These are phyloP conservation scores for Acropora tenuis DNA, from an alignment of 64 coral and sea anemone genomes.

Conservation along the genomic window DNA sequence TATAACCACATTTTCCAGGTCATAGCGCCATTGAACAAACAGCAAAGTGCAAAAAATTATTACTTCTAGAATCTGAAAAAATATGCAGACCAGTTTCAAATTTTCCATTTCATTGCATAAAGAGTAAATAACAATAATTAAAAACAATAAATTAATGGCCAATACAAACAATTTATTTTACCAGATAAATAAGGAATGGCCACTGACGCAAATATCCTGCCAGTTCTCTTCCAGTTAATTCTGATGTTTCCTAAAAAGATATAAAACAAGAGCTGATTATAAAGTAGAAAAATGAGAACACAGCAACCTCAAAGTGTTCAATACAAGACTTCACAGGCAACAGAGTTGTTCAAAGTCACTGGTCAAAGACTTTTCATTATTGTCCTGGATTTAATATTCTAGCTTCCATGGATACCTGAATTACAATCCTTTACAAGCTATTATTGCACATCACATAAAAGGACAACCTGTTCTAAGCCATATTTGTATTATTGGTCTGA, in stretches of 20 bases:
- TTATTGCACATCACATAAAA: too few species aligned
- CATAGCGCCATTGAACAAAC: conserved; percentile 83
- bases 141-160: background rate
- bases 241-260: conserved; percentile 53
- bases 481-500: too few species aligned
- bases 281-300: background rate
- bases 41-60: conserved; percentile 78
- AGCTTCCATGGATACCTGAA: too few species aligned
- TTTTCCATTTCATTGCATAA: background rate
- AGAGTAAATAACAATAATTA: background rate
- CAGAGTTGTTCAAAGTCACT: too few species aligned
- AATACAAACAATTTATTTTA: conserved; percentile 36
- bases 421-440: too few species aligned
- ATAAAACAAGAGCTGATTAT: background rate
- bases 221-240: conserved; percentile 73
- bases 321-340: too few species aligned
- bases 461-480: too few species aligned
- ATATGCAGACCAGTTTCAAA: background rate
- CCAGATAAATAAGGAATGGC: conserved; percentile 83
- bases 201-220: conserved; percentile 78
- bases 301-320: too few species aligned
- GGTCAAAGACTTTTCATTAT: too few species aligned
- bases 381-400: too few species aligned
- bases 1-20: conserved; percentile 93
- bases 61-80: conserved; percentile 75